phyloP scores from a whole-genome alignment of 2,888 invertebrate genomes.

The Napeogenes inachia region DNA sequence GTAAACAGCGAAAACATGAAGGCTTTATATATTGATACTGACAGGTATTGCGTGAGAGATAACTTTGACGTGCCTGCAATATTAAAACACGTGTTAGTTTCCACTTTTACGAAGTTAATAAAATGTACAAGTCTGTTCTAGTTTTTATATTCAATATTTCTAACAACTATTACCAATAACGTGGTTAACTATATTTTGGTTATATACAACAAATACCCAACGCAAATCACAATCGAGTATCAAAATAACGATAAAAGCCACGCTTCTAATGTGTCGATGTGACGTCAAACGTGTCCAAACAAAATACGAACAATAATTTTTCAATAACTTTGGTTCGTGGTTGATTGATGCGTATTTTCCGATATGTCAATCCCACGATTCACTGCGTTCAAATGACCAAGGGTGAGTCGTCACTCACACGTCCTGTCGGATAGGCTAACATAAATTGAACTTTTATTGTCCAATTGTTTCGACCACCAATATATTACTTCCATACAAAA shows the following conservation, averaged over 20 bases:
- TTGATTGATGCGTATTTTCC: slow-evolving; percentile 51
- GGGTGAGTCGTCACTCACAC: slow-evolving; percentile 34
- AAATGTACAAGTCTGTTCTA: not conserved
- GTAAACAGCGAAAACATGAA: not conserved
- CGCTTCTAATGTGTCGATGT: slow-evolving; percentile 11
- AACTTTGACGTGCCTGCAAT: slow-evolving; percentile 3
- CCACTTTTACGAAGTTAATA: not conserved
- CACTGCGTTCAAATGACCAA: slow-evolving; percentile 52
- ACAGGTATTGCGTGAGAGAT: slow-evolving; percentile 5
- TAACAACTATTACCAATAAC: no score
- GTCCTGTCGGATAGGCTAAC: slow-evolving; percentile 22
- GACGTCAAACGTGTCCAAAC: slow-evolving; percentile 30
- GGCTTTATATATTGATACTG: slow-evolving; percentile 2
- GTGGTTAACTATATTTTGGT: no score
- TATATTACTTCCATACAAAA: slow-evolving; percentile 21
- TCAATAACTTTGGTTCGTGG: slow-evolving; percentile 54
- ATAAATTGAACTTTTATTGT: slow-evolving; percentile 32
- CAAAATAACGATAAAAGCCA: not conserved
- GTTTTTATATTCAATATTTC: no score
- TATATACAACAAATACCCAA: not conserved
- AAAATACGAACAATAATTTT: slow-evolving; percentile 58
- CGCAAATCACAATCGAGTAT: not conserved
- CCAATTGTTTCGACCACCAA: slow-evolving; percentile 24
- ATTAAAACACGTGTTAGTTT: not conserved
- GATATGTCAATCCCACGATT: slow-evolving; percentile 59